Base-by-base conservation (phyloP, 1,140 invertebrate species). In the Hylyphantes graminicola region DNA sequence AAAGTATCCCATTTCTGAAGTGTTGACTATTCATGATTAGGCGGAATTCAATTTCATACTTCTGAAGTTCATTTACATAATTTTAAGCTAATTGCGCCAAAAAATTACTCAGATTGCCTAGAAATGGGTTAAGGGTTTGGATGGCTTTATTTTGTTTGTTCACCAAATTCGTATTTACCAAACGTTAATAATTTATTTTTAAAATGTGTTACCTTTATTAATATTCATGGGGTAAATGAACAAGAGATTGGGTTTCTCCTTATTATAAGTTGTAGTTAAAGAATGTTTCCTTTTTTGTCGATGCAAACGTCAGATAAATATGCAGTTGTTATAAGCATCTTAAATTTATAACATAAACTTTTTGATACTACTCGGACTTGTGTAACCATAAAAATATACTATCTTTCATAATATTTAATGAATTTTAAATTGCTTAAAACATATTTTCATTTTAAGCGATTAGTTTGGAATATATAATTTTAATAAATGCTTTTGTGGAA, bases 21-120 rank as follows among this genome's bases (percentile, higher is more conserved):
- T 76, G 55, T 76, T 76, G 74, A 76, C 74, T 76, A 76, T 76
- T 76, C 74, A 76, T 76, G 74, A 76, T 76, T n/a, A 19, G 35
- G 19, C 59, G 17, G 59, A 76, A 57, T 76, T 51, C 59, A 64
- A 64, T 19, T 64, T 55, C 59, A 53, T 76, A 57, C 64, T 21
- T 50, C 48, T 13, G 35, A 21, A 54, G 21, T 64, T 50, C 21
- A 76, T 76, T 76, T 63, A 51, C 74, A 76, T 76, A 76, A 76
- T 76, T 61, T 17, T 61, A 51, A 12, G 48, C 74, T 76, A 76
- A 76, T 76, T 76, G 74, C 57, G 13, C 19, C 19, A 59, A 74
- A 74, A 74, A 74, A 74, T 57, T 15, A 13, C 54, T 3, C 0
- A 74, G 35, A 74, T 21, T 12, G 57, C 9, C 13, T 19, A 59